Evolutionary conservation across 2,113 vertebrate genomes (phyloP).

Genomic region (Paedocypris sp.): DNA sequence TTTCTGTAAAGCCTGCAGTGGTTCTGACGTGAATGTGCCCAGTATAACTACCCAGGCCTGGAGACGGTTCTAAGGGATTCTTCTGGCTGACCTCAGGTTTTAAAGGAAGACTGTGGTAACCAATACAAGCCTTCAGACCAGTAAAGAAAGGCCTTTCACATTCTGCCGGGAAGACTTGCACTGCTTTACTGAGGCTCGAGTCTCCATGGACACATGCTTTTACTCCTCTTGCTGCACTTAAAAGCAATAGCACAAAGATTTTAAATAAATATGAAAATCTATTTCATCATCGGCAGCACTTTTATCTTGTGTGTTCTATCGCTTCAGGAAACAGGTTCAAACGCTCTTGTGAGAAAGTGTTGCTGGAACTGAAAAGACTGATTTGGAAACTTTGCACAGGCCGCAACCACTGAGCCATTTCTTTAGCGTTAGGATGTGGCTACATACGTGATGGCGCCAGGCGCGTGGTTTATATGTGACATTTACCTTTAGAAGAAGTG

Average conservation of each 20-base stretch:
- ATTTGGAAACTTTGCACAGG: no score
- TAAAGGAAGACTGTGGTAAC: conserved; percentile 32
- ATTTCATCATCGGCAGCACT: no score
- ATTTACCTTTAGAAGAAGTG: no score
- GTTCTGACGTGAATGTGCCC: conserved; percentile 23
- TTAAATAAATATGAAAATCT: neutral
- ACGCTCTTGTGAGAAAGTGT: no score
- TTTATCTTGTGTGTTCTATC: no score
- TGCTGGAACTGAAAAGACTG: no score
- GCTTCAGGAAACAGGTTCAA: no score
- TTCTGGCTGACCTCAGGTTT: conserved; percentile 29
- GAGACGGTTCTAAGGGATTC: conserved; percentile 32
- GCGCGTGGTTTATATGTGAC: no score
- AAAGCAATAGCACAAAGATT: neutral
- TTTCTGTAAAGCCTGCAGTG: conserved; percentile 27
- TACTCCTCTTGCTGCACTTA: neutral
- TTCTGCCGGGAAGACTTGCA: conserved; percentile 13
- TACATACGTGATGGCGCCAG: no score
- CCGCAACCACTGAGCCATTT: no score
- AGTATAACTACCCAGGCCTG: conserved; percentile 19
- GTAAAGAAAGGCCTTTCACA: conserved; percentile 21
- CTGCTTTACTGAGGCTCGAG: neutral
- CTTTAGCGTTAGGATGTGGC: no score
- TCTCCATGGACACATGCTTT: neutral
- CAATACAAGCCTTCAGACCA: conserved; percentile 20